Evolutionary conservation across 1,140 invertebrate species (phyloP), one percentile per base, ranked within the genome.

Genomic region (Acromyrmex charruanus): DNA sequence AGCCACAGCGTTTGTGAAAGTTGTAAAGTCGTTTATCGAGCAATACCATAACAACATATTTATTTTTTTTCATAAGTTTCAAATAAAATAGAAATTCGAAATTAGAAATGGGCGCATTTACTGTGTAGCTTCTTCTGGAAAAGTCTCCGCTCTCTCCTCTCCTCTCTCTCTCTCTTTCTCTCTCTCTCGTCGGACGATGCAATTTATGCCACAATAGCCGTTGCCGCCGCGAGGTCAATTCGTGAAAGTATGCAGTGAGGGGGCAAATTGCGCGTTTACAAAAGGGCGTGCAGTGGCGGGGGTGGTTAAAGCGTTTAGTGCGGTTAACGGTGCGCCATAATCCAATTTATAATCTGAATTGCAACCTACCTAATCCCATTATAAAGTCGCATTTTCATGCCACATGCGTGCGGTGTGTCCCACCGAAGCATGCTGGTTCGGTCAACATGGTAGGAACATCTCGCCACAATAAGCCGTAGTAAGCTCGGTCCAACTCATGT

Each of bases 301-400:
- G 21, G 28, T 21, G 69, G 18, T 84, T 87, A 74, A 25, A 51
- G 53, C 59, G 63, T 89, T 89, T 79, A 68, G 55, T 35, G 77
- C 69, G 51, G 77, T 82, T 89, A 89, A 82, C 63, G 85, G 65
- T 53, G 75, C 58, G 53, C 71, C 63, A 86, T 91, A 93, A 92
- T 94, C 88, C 88, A 93, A 91, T 92, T 93, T 90, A 91, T 92
- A 93, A 92, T 92, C 89, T 84, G 86, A 89, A 93, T 93, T 89
- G 86, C 87, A 75, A 88, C 89, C 80, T 75, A 68, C 85, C 72
- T 93, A 93, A 93, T 94, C 91, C 91, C 88, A 90, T 93, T 93
- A 92, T 89, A 90, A 93, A 93, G 87, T 90, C 82, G 87, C 86
- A 88, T 92, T 93, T 92, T 91, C 90, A 87, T 86, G 84, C 68